phyloP scores from a whole-genome alignment of 2,888 invertebrate genomes.

The Lapara coniferarum region DNA sequence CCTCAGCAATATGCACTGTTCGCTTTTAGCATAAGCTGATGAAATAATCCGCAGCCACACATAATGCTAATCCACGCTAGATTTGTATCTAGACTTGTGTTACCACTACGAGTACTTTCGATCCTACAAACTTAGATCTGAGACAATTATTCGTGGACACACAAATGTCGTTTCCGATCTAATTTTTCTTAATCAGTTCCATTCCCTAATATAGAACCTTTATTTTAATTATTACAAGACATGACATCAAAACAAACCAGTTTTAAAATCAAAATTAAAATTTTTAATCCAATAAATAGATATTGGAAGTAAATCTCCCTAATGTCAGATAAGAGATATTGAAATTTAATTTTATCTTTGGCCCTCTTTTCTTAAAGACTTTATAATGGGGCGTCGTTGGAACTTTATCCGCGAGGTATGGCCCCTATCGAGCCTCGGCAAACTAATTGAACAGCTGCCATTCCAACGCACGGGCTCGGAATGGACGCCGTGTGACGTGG shows the following conservation, averaged over 20 bases:
- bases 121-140: no score
- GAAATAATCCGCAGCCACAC: no score
- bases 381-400: constrained; percentile 55
- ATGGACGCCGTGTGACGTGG: constrained; percentile 25
- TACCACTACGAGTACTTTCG: no score
- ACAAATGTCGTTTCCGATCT: no score
- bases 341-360: constrained; percentile 64
- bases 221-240: neutral
- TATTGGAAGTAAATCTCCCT: constrained; percentile 46
- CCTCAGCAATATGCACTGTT: no score
- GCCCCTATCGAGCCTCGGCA: constrained; percentile 41
- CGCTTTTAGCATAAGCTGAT: no score
- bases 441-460: constrained; percentile 61
- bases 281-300: constrained; percentile 43
- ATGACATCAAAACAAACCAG: constrained; percentile 21
- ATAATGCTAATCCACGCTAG: no score
- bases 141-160: no score
- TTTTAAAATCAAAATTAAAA: constrained; percentile 44
- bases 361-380: constrained; percentile 55
- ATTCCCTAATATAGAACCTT: neutral
- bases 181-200: no score
- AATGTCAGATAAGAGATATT: constrained; percentile 59
- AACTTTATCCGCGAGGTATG: constrained; percentile 51
- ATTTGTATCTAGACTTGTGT: no score
- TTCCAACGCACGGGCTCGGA: constrained; percentile 36